phyloP scores from a whole-genome alignment of 2,113 vertebrate genomes.

The Carollia perspicillata region DNA sequence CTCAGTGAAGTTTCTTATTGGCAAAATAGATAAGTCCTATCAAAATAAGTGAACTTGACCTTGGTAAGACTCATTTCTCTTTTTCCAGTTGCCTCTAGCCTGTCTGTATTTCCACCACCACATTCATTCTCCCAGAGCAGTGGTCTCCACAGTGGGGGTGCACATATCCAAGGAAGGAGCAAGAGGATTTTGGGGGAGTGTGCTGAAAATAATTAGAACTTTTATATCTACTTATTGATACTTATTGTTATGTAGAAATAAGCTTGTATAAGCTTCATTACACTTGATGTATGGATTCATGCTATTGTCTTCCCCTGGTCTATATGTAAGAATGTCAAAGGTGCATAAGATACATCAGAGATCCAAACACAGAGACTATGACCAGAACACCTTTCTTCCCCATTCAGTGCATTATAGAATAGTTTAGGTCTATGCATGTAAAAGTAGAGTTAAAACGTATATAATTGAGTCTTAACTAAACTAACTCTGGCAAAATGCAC shows the following conservation, averaged over 20 bases:
- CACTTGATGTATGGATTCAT: background rate
- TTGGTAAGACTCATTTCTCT: background rate
- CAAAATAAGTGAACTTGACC: conserved; percentile 17
- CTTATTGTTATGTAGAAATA: background rate
- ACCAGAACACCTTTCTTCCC: background rate
- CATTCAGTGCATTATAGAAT: background rate
- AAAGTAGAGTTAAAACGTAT: background rate
- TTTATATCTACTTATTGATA: background rate
- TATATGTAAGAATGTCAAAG: background rate
- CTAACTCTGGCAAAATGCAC: background rate
- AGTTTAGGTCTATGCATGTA: background rate
- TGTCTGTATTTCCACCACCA: background rate
- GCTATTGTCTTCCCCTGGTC: background rate
- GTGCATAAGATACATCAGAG: background rate
- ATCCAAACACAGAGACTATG: background rate
- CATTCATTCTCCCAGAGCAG: background rate
- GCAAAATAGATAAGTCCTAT: background rate
- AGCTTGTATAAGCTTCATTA: background rate
- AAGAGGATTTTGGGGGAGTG: background rate
- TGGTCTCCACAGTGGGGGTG: background rate
- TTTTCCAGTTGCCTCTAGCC: background rate
- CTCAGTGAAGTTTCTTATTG: background rate
- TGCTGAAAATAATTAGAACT: background rate
- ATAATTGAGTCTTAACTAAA: background rate
- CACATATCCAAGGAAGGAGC: background rate